phyloP scores from a whole-genome alignment of 1,140 invertebrate species.

The Heterodera carotae region DNA sequence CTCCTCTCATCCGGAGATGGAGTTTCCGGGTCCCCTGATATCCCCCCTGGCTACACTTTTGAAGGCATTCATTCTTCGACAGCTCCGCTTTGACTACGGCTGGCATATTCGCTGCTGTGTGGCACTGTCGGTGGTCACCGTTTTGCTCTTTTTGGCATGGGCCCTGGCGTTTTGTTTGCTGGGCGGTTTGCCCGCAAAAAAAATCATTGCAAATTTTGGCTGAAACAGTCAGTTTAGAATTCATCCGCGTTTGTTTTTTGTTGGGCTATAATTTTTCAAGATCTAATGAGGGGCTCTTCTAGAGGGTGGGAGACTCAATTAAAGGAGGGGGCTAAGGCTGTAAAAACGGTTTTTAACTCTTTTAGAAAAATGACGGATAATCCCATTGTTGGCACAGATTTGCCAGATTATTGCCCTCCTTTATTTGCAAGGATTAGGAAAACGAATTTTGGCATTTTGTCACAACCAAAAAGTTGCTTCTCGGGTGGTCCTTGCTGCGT shows the following conservation, averaged over 20 bases:
- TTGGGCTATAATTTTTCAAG: background rate
- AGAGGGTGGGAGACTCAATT: too few relatives aligned
- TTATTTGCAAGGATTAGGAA: too few relatives aligned
- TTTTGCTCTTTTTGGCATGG: slow-evolving; percentile 74
- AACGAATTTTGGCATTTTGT: slow-evolving; percentile 40
- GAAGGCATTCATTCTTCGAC: too few relatives aligned
- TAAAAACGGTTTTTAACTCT: too few relatives aligned
- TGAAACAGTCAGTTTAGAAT: slow-evolving; percentile 8
- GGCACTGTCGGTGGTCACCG: slow-evolving; percentile 73
- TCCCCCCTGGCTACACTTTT: too few relatives aligned
- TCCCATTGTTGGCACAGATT: too few relatives aligned
- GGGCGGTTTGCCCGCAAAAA: background rate
- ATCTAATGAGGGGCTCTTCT: background rate
- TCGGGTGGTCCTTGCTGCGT: slow-evolving; percentile 47
- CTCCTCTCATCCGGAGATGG: too few relatives aligned
- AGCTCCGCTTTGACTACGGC: slow-evolving; percentile 79
- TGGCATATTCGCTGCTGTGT: slow-evolving; percentile 80
- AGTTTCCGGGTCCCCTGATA: too few relatives aligned
- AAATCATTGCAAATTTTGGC: slow-evolving; percentile 17
- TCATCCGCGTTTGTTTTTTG: too few relatives aligned
- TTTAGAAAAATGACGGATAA: too few relatives aligned
- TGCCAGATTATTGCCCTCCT: too few relatives aligned
- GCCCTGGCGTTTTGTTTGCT: slow-evolving; percentile 54
- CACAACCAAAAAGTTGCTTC: slow-evolving; percentile 38
- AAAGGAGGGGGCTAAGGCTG: too few relatives aligned